Base-by-base conservation (phyloP, 2,113 vertebrate genomes). In the Catharus bicknelli region DNA sequence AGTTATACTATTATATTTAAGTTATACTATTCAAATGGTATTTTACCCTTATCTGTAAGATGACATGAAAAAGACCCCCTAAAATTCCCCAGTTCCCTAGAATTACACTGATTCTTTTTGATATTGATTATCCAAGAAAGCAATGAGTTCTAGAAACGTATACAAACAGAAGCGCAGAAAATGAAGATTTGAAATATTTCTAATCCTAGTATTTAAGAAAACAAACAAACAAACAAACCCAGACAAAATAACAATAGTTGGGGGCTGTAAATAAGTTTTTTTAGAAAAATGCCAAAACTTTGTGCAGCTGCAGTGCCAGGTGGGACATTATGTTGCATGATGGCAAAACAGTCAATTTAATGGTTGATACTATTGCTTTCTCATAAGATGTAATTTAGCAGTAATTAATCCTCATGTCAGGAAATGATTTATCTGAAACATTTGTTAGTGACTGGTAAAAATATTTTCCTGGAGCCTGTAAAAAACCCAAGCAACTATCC, bases 341-440 rank as follows among this genome's bases (percentile, higher is more conserved):
- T 22, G 83, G 25, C 20, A 92, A 89, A 97, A 93, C 17, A 95
- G 88, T 81, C 70, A 91, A 32, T 95, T 93, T 91, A 90, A 66
- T 40, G 29, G 47, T 90, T 90, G 87, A 79, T 64, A 63, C 13
- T 43, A 89, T 91, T 97, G 91, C 90, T 95, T 95, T 90, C 54
- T 89, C 66, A 48, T 91, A 94, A 78, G 75, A 83, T 61, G 16
- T 59, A 95, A 73, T 53, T 96, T 86, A 93, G 47, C 58, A 96
- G 83, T 45, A 97, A 96, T 97, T 96, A 97, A 96, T 97, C 32
- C 64, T 95, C 50, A 17, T 55, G 69, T 76, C 43, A 96, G 86
- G 84, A 74, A 95, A 83, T 81, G 10, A 75, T 93, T 80, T 91
- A 89, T 57, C 51, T 67, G 25, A 48, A 75, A 83, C n/a, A 85